These are phyloP conservation scores for Spatulosminthurus flaviceps DNA, from an alignment of 2,888 invertebrate genomes.

Conservation along the genomic window DNA sequence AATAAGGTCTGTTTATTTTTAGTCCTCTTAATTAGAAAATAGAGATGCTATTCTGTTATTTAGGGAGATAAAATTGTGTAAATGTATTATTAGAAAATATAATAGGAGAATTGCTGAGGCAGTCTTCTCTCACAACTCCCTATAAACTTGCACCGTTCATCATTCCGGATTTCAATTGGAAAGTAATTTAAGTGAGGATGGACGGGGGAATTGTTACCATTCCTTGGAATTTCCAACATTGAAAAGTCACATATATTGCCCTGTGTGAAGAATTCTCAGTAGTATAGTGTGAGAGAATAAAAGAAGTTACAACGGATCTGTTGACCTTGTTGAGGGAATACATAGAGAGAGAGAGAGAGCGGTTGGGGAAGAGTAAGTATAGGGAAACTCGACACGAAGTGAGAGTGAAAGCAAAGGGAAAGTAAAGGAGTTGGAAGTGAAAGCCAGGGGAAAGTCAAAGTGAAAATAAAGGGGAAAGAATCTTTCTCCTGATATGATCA, in stretches of 20 bases:
- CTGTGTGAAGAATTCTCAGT: slow-evolving; percentile 8
- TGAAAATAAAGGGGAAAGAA: too few species aligned
- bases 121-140: not conserved
- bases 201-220: not conserved
- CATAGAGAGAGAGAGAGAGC: not conserved
- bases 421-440: too few species aligned
- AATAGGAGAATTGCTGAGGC: not conserved
- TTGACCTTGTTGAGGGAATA: not conserved
- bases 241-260: not conserved
- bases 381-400: too few species aligned
- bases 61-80: not conserved
- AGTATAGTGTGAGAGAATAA: not conserved
- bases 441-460: too few species aligned
- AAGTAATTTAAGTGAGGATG: not conserved
- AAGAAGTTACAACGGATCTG: not conserved
- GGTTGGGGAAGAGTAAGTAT: not conserved
- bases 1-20: slow-evolving; percentile 51
- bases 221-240: not conserved
- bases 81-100: not conserved
- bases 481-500: not conserved
- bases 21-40: not conserved
- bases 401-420: too few species aligned
- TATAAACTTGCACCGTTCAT: not conserved
- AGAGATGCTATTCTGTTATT: too few species aligned
- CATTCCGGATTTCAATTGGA: not conserved